Base-by-base conservation (phyloP, 2,797 vertebrate genomes). In the Parauchenoglanis ngamensis region DNA sequence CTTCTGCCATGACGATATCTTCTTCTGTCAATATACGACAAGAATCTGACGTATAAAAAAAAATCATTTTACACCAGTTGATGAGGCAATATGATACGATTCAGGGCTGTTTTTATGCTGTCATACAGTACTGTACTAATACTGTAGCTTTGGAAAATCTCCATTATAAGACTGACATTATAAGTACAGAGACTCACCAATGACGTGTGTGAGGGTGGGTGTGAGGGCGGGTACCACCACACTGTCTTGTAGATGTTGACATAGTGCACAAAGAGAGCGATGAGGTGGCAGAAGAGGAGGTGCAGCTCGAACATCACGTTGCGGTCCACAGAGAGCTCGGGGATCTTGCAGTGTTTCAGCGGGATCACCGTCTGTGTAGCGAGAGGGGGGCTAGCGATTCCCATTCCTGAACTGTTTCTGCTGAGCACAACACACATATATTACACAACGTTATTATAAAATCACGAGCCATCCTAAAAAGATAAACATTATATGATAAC, bases 201-300 rank as follows among this genome's bases (percentile, higher is more conserved):
- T 0, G 98, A 98, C 0, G 98, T 99, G 93, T 98, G 98, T 0
- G 98, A 99, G 4, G 98, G 98, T 0, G 98, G 98, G 68, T 98
- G 98, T 4, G 98, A 97, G 0, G 97, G 97, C 0, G 98, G 98
- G 88, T 99, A 99, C 98, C 98, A 99, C 98, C 98, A 99, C 90
- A 99, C 98, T 0, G 98, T 99, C 94, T 98, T 99, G 95, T 99
- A 99, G 96, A 99, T 99, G 95, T 99, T 99, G 95, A 99, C 96
- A 88, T 99, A 99, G 95, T 99, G 98, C 84, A 99, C 98, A 15
- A 99, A 99, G 49, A 99, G 96, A 57, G 98, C 98, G 44, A 97
- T 94, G 5, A 99, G 97, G 91, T 99, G 98, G 93, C 98, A 99
- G 94, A 98, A 97, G 94, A 99, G 98, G 63, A 99, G 97, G 89